Conservation (phyloP, 2,113 vertebrate species). For the Phrynocephalus versicolor region DNA sequence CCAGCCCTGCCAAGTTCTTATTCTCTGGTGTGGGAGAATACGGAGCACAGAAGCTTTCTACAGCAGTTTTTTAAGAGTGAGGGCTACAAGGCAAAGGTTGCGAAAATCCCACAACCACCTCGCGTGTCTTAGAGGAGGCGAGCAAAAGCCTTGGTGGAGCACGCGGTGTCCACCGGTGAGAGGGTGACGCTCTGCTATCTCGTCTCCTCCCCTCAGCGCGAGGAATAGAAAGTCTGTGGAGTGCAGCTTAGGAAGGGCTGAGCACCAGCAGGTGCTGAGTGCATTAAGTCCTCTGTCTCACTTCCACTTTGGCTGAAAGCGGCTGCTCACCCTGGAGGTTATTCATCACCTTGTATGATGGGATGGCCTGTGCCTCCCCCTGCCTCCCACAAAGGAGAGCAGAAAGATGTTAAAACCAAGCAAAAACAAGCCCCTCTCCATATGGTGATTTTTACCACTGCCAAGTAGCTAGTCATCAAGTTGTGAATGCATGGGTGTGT, state of each 20-base stretch:
- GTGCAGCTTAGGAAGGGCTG: neutral
- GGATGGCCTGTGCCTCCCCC: slow-evolving; percentile 23
- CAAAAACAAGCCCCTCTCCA: no score
- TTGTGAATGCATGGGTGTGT: no score
- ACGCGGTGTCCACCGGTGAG: neutral
- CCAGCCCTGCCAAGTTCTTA: no score
- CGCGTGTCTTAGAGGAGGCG: neutral
- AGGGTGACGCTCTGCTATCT: neutral
- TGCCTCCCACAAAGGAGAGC: slow-evolving; percentile 18
- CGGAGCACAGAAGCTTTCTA: no score
- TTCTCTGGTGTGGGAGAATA: neutral
- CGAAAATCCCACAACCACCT: no score
- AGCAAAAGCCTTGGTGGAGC: neutral
- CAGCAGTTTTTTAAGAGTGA: no score
- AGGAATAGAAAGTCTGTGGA: neutral
- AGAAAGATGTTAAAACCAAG: slow-evolving; percentile 32
- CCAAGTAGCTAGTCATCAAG: slow-evolving; percentile 43
- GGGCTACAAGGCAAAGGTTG: no score
- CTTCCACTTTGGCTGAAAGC: slow-evolving; percentile 28
- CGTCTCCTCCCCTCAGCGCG: neutral
- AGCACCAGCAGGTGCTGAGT: neutral
- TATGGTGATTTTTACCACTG: neutral
- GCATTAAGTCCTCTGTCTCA: slow-evolving; percentile 39
- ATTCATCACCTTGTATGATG: slow-evolving; percentile 37
- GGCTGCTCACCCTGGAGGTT: slow-evolving; percentile 41